Evolutionary conservation across 2,888 invertebrate genomes (phyloP).

Genomic region (Coenonympha arcania): DNA sequence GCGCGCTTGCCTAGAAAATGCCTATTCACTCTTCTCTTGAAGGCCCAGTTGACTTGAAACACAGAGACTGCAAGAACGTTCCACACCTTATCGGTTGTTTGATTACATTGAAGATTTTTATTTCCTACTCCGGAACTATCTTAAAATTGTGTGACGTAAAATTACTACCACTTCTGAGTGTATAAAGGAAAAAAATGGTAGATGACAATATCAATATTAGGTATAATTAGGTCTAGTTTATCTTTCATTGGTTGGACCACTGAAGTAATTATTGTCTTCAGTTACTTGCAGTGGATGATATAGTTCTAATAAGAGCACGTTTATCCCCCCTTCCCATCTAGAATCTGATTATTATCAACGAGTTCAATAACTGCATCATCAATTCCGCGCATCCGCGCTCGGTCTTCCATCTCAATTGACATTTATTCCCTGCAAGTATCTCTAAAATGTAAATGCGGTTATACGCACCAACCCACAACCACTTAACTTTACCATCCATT

Average conservation of each 20-base stretch:
- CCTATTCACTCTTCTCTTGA: too few relatives aligned
- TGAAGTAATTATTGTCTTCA: conserved; percentile 16
- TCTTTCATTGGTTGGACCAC: not conserved
- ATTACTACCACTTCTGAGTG: too few relatives aligned
- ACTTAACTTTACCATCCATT: conserved; percentile 14
- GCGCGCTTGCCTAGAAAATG: too few relatives aligned
- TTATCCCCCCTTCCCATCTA: conserved; percentile 35
- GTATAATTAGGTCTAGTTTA: too few relatives aligned
- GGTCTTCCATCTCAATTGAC: conserved; percentile 70
- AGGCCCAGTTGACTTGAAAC: too few relatives aligned
- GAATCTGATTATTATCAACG: conserved; percentile 56
- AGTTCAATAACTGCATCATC: conserved; percentile 67
- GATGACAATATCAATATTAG: too few relatives aligned
- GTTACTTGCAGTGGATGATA: conserved; percentile 27
- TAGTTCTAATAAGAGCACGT: conserved; percentile 32
- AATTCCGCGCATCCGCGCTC: conserved; percentile 60
- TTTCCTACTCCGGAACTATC: too few relatives aligned
- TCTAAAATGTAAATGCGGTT: conserved; percentile 71
- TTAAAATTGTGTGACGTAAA: too few relatives aligned
- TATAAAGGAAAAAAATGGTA: too few relatives aligned
- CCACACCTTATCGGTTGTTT: too few relatives aligned
- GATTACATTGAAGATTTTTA: too few relatives aligned
- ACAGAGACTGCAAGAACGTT: too few relatives aligned
- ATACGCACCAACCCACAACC: conserved; percentile 57
- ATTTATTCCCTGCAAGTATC: conserved; percentile 68